These are phyloP conservation scores for Dolomedes plantarius DNA, from an alignment of 2,888 invertebrate species.

Conservation along the genomic window DNA sequence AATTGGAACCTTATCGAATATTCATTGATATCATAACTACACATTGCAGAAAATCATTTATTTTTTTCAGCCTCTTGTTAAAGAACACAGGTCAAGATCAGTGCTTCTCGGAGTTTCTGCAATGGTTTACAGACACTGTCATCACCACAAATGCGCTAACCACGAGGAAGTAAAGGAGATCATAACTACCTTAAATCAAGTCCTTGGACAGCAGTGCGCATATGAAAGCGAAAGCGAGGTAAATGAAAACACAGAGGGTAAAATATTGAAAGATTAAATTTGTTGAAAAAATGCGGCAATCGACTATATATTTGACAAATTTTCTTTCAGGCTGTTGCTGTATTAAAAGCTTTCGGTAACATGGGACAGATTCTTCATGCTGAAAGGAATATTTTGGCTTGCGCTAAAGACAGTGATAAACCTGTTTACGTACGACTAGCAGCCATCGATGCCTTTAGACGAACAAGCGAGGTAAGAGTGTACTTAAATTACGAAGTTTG, in stretches of 20 bases:
- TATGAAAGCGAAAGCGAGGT: slow-evolving; percentile 39
- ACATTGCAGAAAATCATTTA: background rate
- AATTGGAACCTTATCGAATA: too few relatives aligned
- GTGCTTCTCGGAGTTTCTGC: slow-evolving; percentile 70
- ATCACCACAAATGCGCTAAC: background rate
- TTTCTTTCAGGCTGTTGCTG: background rate
- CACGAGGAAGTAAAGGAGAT: slow-evolving; percentile 28
- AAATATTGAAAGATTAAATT: too few relatives aligned
- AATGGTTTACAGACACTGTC: slow-evolving; percentile 64
- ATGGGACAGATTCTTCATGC: slow-evolving; percentile 59
- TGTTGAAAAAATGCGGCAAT: too few relatives aligned
- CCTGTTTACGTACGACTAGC: slow-evolving; percentile 49
- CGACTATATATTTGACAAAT: too few relatives aligned
- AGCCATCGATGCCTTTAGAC: slow-evolving; percentile 77
- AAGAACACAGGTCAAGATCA: slow-evolving; percentile 28
- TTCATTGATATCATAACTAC: too few relatives aligned
- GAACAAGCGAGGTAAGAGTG: slow-evolving; percentile 21
- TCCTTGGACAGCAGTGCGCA: slow-evolving; percentile 39
- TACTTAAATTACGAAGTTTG: too few relatives aligned
- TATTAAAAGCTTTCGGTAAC: slow-evolving; percentile 66
- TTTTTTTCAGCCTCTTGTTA: slow-evolving; percentile 23
- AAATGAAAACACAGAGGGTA: slow-evolving; percentile 12
- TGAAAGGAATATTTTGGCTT: slow-evolving; percentile 19
- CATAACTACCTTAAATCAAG: slow-evolving; percentile 19
- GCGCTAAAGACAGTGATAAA: slow-evolving; percentile 21